These are phyloP conservation scores for Hirudo medicinalis DNA, from an alignment of 1,140 invertebrate species.

Conservation along the genomic window DNA sequence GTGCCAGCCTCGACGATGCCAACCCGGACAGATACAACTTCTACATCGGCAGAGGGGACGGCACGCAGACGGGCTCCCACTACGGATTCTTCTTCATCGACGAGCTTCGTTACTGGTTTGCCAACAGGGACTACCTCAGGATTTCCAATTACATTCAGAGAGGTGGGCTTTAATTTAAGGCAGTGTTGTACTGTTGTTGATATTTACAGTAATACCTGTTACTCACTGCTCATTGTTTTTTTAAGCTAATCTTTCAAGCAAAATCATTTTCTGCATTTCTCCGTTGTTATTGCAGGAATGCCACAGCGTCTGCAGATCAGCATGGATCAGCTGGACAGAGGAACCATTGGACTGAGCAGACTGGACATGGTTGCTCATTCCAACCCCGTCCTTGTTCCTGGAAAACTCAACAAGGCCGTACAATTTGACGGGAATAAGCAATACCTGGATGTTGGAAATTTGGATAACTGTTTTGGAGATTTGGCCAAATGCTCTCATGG, in stretches of 20 bases:
- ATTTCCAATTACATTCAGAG: constrained; percentile 24
- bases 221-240: not conserved
- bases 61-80: not conserved
- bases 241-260: not conserved
- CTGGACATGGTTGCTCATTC: constrained; percentile 27
- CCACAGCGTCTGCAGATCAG: constrained; percentile 30
- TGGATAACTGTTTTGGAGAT: constrained; percentile 33
- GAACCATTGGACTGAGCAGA: constrained; percentile 25
- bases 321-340: constrained; percentile 30
- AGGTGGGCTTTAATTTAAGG: constrained; percentile 17
- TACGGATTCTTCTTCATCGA: constrained; percentile 32
- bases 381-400: constrained; percentile 29
- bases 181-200: not conserved
- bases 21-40: constrained; percentile 24
- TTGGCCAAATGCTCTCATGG: constrained; percentile 32
- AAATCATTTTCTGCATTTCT: not conserved
- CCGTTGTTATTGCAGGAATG: constrained; percentile 28
- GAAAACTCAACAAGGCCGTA: constrained; percentile 32
- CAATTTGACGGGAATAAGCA: constrained; percentile 31
- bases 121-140: constrained; percentile 25
- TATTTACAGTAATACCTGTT: no score
- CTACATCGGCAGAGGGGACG: constrained; percentile 21
- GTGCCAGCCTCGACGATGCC: constrained; percentile 19
- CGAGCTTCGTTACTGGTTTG: constrained; percentile 37
- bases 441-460: constrained; percentile 32